Conservation (phyloP, 2,113 vertebrate genomes). For the Pluvialis apricaria region DNA sequence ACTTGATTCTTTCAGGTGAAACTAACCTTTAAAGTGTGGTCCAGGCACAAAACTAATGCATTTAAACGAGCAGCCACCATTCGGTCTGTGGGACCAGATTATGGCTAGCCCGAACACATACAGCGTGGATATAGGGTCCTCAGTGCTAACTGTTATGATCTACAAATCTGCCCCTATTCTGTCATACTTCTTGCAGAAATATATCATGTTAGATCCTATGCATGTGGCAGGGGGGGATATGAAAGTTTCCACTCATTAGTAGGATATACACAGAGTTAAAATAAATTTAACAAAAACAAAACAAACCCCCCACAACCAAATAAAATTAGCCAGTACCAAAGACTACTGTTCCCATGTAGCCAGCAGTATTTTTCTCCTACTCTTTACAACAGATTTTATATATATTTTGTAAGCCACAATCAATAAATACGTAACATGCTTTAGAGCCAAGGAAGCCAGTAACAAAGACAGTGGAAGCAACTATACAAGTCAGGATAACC, state of each 20-base stretch:
- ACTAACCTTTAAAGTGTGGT: not conserved
- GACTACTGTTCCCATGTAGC: not conserved
- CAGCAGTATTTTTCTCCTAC: not conserved
- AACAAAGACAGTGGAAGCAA: not conserved
- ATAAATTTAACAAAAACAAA: not conserved
- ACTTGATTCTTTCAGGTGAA: not conserved
- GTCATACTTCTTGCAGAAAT: not conserved
- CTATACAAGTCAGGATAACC: not conserved
- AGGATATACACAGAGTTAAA: not conserved
- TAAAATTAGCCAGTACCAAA: not conserved
- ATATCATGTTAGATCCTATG: not conserved
- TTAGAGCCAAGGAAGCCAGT: not conserved
- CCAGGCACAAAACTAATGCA: not conserved
- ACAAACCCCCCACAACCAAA: not conserved
- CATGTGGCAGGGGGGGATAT: not conserved
- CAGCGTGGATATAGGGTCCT: not conserved
- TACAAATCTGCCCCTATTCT: not conserved
- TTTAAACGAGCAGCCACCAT: not conserved
- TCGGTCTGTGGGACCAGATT: not conserved
- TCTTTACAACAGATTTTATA: not conserved
- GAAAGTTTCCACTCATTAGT: not conserved
- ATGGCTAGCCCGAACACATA: not conserved
- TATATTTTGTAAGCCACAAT: not conserved
- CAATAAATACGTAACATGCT: not conserved
- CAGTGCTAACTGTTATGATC: accelerated